These are phyloP conservation scores for Caenorhabditis briggsae DNA, from an alignment of 1,140 invertebrate genomes.

Conservation along the genomic window DNA sequence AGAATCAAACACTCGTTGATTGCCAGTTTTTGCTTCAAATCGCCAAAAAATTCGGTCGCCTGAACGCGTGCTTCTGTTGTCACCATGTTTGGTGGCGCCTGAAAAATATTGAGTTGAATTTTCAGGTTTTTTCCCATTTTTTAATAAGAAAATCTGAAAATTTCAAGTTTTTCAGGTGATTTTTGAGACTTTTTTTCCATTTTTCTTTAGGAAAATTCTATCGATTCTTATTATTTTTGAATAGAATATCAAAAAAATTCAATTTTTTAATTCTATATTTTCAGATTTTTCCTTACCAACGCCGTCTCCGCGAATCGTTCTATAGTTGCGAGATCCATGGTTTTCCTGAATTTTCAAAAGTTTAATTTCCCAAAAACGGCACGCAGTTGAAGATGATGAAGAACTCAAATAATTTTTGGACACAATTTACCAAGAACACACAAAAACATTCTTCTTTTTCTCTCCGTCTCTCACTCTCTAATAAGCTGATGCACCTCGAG, in stretches of 20 bases:
- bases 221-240: no score
- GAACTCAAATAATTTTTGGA: background rate
- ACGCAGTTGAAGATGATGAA: background rate
- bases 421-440: background rate
- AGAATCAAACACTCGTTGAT: background rate
- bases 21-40: conserved; percentile 11
- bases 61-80: conserved; percentile 27
- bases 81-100: conserved; percentile 50
- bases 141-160: background rate
- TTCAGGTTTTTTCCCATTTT: background rate
- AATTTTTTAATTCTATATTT: no score
- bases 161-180: background rate
- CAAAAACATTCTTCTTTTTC: background rate
- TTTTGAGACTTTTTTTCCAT: no score
- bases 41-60: conserved; percentile 45
- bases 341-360: background rate
- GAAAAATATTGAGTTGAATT: background rate
- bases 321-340: conserved; percentile 44
- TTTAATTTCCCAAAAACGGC: background rate
- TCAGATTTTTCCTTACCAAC: background rate
- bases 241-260: no score
- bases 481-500: background rate
- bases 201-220: no score
- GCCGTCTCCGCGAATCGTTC: conserved; percentile 23
- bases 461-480: background rate